Percentiles rank a stretch among this genome's conserved stretches.
phyloP scores from a whole-genome alignment of 2,888 invertebrate genomes.

The Steinernema hermaphroditum region DNA sequence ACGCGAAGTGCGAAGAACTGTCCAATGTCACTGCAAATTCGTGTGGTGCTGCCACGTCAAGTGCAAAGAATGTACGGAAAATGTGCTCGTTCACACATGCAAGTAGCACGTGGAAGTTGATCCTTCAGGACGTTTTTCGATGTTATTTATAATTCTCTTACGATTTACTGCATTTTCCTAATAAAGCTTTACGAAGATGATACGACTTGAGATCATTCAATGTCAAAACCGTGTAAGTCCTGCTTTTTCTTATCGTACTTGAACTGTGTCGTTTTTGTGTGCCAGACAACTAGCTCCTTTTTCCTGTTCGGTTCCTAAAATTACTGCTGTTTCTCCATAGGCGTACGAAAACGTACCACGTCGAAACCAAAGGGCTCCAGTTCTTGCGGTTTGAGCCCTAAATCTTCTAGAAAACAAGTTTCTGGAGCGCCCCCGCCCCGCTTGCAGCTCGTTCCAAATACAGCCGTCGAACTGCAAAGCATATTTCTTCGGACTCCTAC shows the following conservation, averaged over 20 bases:
- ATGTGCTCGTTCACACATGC: slow-evolving; percentile 52
- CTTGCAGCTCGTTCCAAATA: slow-evolving; percentile 48
- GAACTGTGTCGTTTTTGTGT: slow-evolving; percentile 41
- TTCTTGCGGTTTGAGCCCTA: slow-evolving; percentile 45
- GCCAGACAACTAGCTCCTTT: slow-evolving; percentile 48
- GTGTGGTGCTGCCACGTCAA: slow-evolving; percentile 66
- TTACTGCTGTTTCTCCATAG: background rate
- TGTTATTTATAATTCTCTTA: too few species aligned
- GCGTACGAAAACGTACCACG: background rate
- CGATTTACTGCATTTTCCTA: slow-evolving; percentile 4
- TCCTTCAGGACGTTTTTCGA: too few species aligned
- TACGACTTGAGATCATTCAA: slow-evolving; percentile 31
- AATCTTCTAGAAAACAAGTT: slow-evolving; percentile 53
- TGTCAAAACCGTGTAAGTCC: slow-evolving; percentile 38
- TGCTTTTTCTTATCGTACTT: slow-evolving; percentile 37
- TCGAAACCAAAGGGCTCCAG: slow-evolving; percentile 55
- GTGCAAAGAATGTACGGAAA: slow-evolving; percentile 60
- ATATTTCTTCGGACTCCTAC: background rate
- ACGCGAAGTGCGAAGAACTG: slow-evolving; percentile 54
- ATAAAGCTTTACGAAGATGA: background rate
- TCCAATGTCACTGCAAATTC: slow-evolving; percentile 64
- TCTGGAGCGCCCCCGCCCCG: slow-evolving; percentile 53
- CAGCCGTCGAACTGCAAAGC: slow-evolving; percentile 32
- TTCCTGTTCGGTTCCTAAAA: slow-evolving; percentile 29
- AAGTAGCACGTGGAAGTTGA: slow-evolving; percentile 38